Evolutionary conservation across 2,888 invertebrate species (phyloP).

Genomic region (Escarpia spicata): DNA sequence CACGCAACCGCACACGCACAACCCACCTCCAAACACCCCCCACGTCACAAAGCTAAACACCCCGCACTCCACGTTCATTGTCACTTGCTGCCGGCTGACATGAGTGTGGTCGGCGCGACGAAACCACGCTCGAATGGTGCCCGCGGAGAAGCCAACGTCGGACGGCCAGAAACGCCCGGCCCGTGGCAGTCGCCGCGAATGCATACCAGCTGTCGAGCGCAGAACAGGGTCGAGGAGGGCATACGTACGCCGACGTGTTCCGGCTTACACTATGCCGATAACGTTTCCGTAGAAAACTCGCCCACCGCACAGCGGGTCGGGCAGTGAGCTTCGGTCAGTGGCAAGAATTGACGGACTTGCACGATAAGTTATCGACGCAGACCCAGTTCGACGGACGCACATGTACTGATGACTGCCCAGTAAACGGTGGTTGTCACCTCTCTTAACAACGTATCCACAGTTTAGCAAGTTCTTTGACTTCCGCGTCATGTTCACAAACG

Average conservation of each 20-base stretch:
- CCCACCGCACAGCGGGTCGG: background rate
- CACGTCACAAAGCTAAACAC: conserved; percentile 44
- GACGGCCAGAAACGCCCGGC: background rate
- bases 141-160: background rate
- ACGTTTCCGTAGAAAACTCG: background rate
- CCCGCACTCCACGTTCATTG: conserved; percentile 32
- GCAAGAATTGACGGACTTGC: background rate
- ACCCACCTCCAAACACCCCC: conserved; percentile 38
- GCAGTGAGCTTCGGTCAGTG: background rate
- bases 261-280: background rate
- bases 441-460: too few species aligned
- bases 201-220: background rate
- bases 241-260: background rate
- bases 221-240: background rate
- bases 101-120: background rate
- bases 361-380: background rate
- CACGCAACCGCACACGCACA: conserved; percentile 42
- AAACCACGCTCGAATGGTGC: background rate
- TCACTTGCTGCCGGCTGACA: background rate
- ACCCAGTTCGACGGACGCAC: too few species aligned
- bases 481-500: too few species aligned
- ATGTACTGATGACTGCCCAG: too few species aligned
- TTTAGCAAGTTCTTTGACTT: too few species aligned
- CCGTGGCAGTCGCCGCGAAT: background rate
- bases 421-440: too few species aligned